These are phyloP conservation scores for roundworm (Caenorhabditis elegans) DNA, from an alignment of 1,140 invertebrate genomes.

Conservation along the genomic window DNA sequence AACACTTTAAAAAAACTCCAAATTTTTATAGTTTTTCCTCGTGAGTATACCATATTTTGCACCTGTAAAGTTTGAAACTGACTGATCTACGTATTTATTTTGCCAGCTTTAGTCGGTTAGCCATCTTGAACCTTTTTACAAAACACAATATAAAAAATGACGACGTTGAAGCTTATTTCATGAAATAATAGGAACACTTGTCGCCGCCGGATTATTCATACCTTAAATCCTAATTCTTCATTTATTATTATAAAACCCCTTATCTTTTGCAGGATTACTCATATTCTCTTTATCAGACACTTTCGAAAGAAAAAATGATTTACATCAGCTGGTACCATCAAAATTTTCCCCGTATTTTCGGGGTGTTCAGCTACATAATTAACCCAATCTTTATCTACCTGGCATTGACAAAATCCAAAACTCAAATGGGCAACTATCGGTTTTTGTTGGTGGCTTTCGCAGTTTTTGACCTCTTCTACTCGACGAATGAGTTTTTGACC, in stretches of 20 bases:
- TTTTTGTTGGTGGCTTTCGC: neutral
- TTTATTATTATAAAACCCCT: neutral
- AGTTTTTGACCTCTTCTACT: neutral
- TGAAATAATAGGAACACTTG: too few species aligned
- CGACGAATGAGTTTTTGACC: neutral
- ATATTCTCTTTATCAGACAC: too few species aligned
- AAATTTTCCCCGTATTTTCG: neutral
- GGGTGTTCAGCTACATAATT: conserved; percentile 9
- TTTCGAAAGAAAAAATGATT: conserved; percentile 20
- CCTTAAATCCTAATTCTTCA: neutral
- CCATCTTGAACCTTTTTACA: too few species aligned
- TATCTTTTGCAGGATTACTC: too few species aligned
- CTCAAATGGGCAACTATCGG: conserved; percentile 11
- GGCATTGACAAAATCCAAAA: neutral
- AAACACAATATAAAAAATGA: too few species aligned
- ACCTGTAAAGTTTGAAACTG: too few species aligned
- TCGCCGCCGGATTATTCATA: neutral
- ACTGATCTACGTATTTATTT: too few species aligned
- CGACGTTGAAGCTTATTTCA: too few species aligned
- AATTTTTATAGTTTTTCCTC: too few species aligned
- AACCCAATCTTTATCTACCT: conserved; percentile 8
- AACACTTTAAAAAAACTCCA: too few species aligned
- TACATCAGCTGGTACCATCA: conserved; percentile 24
- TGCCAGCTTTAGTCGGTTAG: too few species aligned
- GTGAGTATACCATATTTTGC: too few species aligned